Evolutionary conservation across 1,140 invertebrate species (phyloP), one percentile per base, ranked within the genome.

Genomic region (Drosophila sp.): DNA sequence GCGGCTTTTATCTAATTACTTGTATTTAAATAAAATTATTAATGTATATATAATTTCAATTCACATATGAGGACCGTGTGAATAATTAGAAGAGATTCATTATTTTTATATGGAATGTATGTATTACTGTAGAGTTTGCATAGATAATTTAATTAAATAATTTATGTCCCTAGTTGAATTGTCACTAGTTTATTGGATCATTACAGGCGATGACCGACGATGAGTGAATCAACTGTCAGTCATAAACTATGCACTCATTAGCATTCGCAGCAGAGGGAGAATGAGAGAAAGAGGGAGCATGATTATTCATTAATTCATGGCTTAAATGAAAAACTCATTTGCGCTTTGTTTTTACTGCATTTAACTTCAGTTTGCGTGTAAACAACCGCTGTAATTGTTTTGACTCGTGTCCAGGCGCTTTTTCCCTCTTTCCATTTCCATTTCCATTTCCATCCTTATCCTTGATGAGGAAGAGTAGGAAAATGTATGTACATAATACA

Each of bases 311-410:
- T 66, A 53, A 59, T 58, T 65, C 36, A 36, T 59, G 46, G 18
- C 54, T 51, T 7, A 66, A 59, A 66, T 59, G 70, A 65, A 66
- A 51, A 58, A 72, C 48, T 71, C 14, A 71, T 64, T 46, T 71
- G 27, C 51, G 59, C 41, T 66, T 51, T 72, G 69, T 62, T 51
- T 40, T 32, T 27, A 25, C n/a, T 38, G 27, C 27, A 51, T 76
- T 73, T 79, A 79, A 79, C 54, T 59, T 58, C 32, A 45, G 77
- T 65, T 84, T 86, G 80, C 80, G 80, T 84, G 81, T 81, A 84
- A 84, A 84, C 65, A 84, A 81, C 66, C 65, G 63, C 67, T 84
- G 65, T 86, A 84, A 84, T 84, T 84, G 77, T 74, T 78, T 73
- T 56, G 74, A 58, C 62, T 86, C 81, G 79, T 84, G 81, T 84